Base-by-base conservation (phyloP, 1,140 invertebrate species). In the Diorhabda carinulata region DNA sequence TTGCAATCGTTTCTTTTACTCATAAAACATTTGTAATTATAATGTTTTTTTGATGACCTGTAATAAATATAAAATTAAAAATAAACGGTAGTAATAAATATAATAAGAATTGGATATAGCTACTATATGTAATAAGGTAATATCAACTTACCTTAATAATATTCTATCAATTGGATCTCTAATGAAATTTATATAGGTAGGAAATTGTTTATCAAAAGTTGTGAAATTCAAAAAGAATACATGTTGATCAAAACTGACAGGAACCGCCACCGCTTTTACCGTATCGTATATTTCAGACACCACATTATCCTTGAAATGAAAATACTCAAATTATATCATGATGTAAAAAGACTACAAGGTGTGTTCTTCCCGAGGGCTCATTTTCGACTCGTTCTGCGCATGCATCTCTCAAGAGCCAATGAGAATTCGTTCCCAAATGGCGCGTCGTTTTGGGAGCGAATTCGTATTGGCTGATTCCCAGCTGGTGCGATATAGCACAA, bases 191-290 rank as follows among this genome's bases (percentile, higher is more conserved):
- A 91, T 85, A 77, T 87, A 90, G 44, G 86, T 85, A 2, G 89
- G 89, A 10, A 84, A 83, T 74, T 87, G 85, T 68, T 82, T 81
- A 9, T 84, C 86, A 69, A 83, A 87, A 47, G 81, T 74, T 2
- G 86, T 85, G 77, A 91, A 91, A 80, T 90, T 89, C 3, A 89
- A 78, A 75, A 90, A 90, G 73, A 86, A 85, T 2, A 89, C 81
- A 73, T 88, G 86, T 4, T 86, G 82, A 74, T 91, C 88, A 72
- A 89, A 89, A 71, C 83, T 86, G 44, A 88, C 74, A 10, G 87
- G 87, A 44, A 88, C 78, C 2, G 87, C 86, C 68, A 86, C 81
- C 63, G 84, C 81, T 68, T 81, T 81, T 59, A 88, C 82, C 43
- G 83, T 82, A 59, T 81, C 80, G 3, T 83, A 85, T 43, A 89